Evolutionary conservation across 2,888 invertebrate species (phyloP).

Genomic region (Gastracanthus pulcherrimus): DNA sequence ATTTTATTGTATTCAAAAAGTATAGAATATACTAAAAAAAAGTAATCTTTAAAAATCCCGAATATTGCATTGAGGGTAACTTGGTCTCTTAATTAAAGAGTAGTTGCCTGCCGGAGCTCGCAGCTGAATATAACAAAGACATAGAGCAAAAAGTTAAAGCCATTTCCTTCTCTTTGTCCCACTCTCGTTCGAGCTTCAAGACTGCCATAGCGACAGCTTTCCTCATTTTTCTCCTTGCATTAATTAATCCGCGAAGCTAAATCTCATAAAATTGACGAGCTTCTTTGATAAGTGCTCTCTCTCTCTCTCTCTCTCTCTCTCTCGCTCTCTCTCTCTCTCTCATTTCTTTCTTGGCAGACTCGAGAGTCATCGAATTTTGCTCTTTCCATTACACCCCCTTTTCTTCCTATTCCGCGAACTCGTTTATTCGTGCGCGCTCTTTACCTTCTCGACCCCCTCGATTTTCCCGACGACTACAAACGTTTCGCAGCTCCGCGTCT

Average conservation of each 20-base stretch:
- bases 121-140: neutral
- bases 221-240: neutral
- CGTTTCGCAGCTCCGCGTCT: neutral
- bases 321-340: too few species aligned
- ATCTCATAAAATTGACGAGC: slow-evolving; percentile 38
- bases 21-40: too few species aligned
- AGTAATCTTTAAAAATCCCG: neutral
- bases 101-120: neutral
- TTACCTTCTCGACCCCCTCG: slow-evolving; percentile 5
- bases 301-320: neutral
- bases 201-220: neutral
- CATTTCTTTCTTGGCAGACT: neutral
- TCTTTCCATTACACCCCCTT: neutral
- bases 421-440: neutral
- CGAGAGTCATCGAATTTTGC: slow-evolving; percentile 31
- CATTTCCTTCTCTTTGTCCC: neutral
- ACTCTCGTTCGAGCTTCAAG: neutral
- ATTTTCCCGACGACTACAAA: neutral
- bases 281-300: slow-evolving; percentile 18
- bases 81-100: slow-evolving; percentile 2
- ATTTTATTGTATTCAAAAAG: too few species aligned
- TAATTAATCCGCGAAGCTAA: slow-evolving; percentile 48
- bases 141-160: neutral
- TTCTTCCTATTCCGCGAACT: neutral
- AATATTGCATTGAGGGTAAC: neutral